Percentiles rank a stretch among this genome's conserved stretches.
Conservation (phyloP, 2,113 vertebrate species). For the Brachionichthys hirsutus region DNA sequence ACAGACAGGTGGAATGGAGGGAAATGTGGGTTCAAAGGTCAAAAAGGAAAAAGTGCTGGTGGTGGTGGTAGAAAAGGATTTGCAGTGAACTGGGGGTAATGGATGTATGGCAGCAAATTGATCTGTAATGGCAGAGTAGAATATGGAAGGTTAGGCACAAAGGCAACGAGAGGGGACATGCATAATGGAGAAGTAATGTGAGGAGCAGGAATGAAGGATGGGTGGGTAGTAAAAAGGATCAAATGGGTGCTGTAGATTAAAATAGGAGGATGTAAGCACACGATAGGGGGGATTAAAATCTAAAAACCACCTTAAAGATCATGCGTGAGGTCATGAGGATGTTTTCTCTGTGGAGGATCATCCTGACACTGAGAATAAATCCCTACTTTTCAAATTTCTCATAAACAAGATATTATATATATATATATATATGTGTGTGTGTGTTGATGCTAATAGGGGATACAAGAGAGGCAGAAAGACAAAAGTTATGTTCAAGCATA, state of each 20-base stretch:
- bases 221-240: conserved; percentile 14
- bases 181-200: conserved; percentile 25
- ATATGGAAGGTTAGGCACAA: conserved; percentile 33
- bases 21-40: conserved; percentile 18
- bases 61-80: not conserved
- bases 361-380: conserved; percentile 1
- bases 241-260: conserved; percentile 2
- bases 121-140: conserved; percentile 24
- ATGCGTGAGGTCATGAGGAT: no score
- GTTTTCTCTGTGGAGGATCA: not conserved
- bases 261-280: not conserved
- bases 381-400: no score
- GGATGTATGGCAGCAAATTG: conserved; percentile 34
- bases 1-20: conserved; percentile 13
- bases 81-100: conserved; percentile 23
- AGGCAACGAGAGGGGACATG: conserved; percentile 18
- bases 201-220: conserved; percentile 12
- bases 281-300: no score
- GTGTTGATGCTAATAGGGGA: not conserved
- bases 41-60: not conserved
- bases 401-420: no score
- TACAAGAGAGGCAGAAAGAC: not conserved
- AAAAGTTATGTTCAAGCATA: not conserved
- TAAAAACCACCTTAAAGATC: conserved; percentile 9
- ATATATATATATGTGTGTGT: no score